phyloP scores from a whole-genome alignment of 2,797 vertebrate species.

The Ctenochaetus hawaiiensis region DNA sequence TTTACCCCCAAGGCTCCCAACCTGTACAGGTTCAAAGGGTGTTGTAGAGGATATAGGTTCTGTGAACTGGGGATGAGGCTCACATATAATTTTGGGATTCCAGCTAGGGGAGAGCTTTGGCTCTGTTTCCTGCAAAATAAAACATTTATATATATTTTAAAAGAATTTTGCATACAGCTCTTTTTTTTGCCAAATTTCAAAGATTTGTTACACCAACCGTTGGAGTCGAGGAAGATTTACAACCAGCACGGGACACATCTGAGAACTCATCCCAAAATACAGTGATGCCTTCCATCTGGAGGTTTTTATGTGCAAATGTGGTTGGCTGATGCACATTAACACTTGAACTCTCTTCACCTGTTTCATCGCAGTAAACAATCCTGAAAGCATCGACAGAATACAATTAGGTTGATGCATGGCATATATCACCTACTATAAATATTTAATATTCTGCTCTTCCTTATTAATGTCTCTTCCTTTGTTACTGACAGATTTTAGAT shows the following conservation, averaged over 20 bases:
- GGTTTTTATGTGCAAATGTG: slow-evolving; percentile 94
- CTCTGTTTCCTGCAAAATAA: slow-evolving; percentile 90
- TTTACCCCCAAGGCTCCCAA: slow-evolving; percentile 91
- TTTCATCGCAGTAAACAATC: slow-evolving; percentile 95
- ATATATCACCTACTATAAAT: not conserved
- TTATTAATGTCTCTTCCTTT: not conserved
- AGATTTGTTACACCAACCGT: slow-evolving; percentile 82
- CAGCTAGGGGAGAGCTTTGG: slow-evolving; percentile 98
- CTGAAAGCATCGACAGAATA: slow-evolving; percentile 75
- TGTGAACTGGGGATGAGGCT: slow-evolving; percentile 97
- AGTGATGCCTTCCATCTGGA: slow-evolving; percentile 93
- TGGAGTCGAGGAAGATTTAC: slow-evolving; percentile 90
- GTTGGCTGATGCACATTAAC: slow-evolving; percentile 96
- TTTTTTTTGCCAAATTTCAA: not conserved
- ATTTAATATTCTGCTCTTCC: not conserved
- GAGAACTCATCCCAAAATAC: slow-evolving; percentile 98
- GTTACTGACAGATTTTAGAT: not conserved
- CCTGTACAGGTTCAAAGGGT: slow-evolving; percentile 93
- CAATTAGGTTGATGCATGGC: not conserved
- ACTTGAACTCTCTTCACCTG: slow-evolving; percentile 91
- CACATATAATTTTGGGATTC: slow-evolving; percentile 98
- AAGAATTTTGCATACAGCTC: not conserved
- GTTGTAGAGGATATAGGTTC: slow-evolving; percentile 90
- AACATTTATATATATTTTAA: not conserved
- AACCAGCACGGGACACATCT: slow-evolving; percentile 90